These are phyloP conservation scores for Sebastes aleutianus DNA, from an alignment of 2,797 vertebrate genomes.

Conservation along the genomic window DNA sequence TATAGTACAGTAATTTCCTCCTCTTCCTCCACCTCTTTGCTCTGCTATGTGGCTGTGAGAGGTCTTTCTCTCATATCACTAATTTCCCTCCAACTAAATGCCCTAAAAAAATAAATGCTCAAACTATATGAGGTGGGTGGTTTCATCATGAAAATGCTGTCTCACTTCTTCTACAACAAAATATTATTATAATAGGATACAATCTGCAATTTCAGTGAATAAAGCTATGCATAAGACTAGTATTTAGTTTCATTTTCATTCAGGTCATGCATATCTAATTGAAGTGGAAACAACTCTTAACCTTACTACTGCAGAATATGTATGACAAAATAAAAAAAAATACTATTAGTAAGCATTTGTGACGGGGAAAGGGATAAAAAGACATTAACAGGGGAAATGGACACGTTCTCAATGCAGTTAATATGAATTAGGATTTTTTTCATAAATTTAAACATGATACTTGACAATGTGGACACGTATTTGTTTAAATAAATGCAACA, in stretches of 20 bases:
- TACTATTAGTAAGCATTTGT: slow-evolving; percentile 28
- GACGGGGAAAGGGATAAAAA: not conserved
- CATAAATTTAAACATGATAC: not conserved
- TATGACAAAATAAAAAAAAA: slow-evolving; percentile 26
- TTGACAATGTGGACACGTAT: not conserved
- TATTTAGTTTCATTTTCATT: slow-evolving; percentile 14
- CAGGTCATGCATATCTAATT: not conserved
- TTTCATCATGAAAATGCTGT: slow-evolving; percentile 16
- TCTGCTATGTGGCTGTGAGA: slow-evolving; percentile 33
- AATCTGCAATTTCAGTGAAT: slow-evolving; percentile 7
- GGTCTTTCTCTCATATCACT: slow-evolving; percentile 20
- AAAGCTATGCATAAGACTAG: not conserved
- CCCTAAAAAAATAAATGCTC: slow-evolving; percentile 25
- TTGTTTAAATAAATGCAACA: slow-evolving; percentile 39
- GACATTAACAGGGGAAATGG: slow-evolving; percentile 1
- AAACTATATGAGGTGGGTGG: not conserved
- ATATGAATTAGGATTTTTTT: not conserved
- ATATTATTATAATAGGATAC: not conserved
- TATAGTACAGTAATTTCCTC: slow-evolving; percentile 28
- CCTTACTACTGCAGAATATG: slow-evolving; percentile 12
- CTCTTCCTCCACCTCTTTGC: slow-evolving; percentile 24
- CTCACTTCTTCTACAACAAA: not conserved
- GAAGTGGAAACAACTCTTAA: slow-evolving; percentile 8
- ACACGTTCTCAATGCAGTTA: not conserved
- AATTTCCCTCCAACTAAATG: slow-evolving; percentile 40